Conservation (phyloP, 2,888 invertebrate genomes). For the Tetranychus piercei region DNA sequence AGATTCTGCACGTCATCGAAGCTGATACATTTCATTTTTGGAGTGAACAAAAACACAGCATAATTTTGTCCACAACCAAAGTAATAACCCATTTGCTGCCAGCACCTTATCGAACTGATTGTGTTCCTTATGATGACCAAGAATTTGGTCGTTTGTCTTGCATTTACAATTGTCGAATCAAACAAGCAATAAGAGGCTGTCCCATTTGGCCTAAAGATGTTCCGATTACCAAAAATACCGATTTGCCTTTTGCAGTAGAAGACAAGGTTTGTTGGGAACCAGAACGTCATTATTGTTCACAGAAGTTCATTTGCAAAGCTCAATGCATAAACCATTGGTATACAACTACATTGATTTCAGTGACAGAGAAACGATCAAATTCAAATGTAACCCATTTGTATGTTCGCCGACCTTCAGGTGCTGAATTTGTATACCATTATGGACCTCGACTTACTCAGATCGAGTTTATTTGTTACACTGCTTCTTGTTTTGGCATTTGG, state of each 20-base stretch:
- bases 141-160: neutral
- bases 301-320: neutral
- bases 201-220: neutral
- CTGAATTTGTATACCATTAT: slow-evolving; percentile 3
- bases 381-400: neutral
- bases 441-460: neutral
- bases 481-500: slow-evolving; percentile 8
- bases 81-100: neutral
- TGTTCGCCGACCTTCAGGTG: neutral
- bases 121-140: neutral
- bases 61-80: neutral
- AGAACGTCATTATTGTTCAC: neutral
- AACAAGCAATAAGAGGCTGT: neutral
- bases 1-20: neutral
- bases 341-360: neutral
- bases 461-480: neutral
- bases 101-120: neutral
- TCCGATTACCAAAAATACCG: neutral
- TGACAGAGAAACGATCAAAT: neutral
- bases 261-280: neutral
- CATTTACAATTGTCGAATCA: neutral
- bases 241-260: neutral
- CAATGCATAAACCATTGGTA: neutral
- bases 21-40: neutral
- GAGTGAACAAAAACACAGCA: neutral